Percentiles rank a stretch among this genome's conserved stretches.
These are phyloP conservation scores for Chionomys nivalis DNA, from an alignment of 2,113 vertebrate species.

Conservation along the genomic window DNA sequence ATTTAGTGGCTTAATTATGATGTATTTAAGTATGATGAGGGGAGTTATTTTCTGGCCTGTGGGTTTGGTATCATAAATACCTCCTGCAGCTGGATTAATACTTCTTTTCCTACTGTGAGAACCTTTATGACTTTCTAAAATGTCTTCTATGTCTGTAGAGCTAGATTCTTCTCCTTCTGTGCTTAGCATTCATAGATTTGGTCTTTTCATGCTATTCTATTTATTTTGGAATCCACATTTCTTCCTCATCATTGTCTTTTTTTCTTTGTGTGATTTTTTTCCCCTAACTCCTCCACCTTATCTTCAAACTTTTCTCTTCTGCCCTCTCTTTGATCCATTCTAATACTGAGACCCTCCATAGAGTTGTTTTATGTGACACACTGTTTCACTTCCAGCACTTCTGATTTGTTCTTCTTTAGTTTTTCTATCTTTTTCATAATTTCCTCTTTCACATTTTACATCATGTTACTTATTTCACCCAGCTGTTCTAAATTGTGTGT, in stretches of 20 bases:
- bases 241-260: no score
- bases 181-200: no score
- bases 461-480: not conserved
- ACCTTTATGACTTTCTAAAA: not conserved
- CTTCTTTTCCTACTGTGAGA: not conserved
- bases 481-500: not conserved
- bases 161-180: not conserved
- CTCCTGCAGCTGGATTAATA: not conserved
- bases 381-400: not conserved
- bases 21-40: no score
- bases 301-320: not conserved
- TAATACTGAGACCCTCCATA: no score
- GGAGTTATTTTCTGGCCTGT: not conserved
- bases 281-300: no score
- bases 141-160: not conserved
- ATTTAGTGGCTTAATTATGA: not conserved
- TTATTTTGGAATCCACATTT: not conserved
- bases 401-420: not conserved
- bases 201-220: not conserved
- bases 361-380: not conserved
- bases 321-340: no score
- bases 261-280: not conserved
- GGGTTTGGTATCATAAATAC: no score
- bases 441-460: not conserved
- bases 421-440: not conserved